Evolutionary conservation across 2,888 invertebrate genomes (phyloP).

Genomic region (Pteria penguin): DNA sequence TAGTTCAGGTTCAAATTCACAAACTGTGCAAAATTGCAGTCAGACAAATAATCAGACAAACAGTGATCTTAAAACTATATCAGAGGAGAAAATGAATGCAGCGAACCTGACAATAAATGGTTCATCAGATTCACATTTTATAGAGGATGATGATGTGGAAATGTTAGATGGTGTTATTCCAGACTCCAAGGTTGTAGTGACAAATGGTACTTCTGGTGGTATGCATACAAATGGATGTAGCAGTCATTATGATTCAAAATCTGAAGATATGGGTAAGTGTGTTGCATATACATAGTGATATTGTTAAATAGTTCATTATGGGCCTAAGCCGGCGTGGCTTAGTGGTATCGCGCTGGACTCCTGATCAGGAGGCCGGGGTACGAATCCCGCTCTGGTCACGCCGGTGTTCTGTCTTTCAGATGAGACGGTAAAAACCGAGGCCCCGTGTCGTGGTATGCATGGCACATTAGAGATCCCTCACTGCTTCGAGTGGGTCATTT

Average conservation of each 20-base stretch:
- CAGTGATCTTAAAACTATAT: conserved; percentile 58
- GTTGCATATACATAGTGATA: neutral
- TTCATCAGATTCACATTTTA: conserved; percentile 54
- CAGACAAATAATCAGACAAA: conserved; percentile 30
- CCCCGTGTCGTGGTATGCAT: too few relatives aligned
- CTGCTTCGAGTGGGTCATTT: too few relatives aligned
- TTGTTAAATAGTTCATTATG: too few relatives aligned
- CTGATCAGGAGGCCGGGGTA: too few relatives aligned
- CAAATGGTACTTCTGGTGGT: conserved; percentile 70
- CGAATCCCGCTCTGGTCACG: too few relatives aligned
- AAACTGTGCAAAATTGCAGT: conserved; percentile 35
- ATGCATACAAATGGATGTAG: conserved; percentile 71
- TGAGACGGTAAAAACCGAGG: too few relatives aligned
- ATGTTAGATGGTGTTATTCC: conserved; percentile 71
- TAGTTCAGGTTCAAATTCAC: conserved; percentile 44
- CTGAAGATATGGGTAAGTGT: conserved; percentile 68
- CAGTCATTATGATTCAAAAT: conserved; percentile 48
- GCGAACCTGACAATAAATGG: conserved; percentile 72
- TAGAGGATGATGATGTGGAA: conserved; percentile 70
- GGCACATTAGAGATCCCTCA: too few relatives aligned
- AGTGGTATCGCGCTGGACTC: too few relatives aligned
- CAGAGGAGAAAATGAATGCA: conserved; percentile 74
- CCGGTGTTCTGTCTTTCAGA: too few relatives aligned
- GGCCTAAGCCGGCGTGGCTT: too few relatives aligned
- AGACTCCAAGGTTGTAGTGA: conserved; percentile 58